Evolutionary conservation across 2,113 vertebrate species (phyloP), one percentile per base, ranked within the genome.

Genomic region (Lycocorax pyrrhopterus): DNA sequence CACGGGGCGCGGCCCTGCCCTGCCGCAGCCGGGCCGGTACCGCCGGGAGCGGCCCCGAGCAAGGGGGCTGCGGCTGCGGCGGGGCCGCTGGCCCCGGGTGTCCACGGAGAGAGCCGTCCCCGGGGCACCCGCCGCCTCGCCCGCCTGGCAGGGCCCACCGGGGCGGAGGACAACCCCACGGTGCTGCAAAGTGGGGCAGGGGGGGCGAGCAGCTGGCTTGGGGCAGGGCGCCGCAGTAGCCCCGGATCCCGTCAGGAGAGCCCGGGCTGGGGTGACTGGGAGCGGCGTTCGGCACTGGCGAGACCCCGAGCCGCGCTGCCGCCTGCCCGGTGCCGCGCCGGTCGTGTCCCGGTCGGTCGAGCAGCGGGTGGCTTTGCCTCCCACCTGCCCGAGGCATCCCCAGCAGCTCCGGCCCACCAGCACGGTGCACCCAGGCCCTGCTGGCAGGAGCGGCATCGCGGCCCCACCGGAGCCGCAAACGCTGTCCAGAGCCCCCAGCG

Each of bases 391-490:
- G 19, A 26, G 35, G 33, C 41, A 1, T 20, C 3, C 26, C 30
- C 41, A 3, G 64, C 51, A 18, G 51, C 51, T 16, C 27, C 32
- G 12, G 59, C 51, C 41, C 53, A 0, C 14, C 49, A 2, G 37
- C 55, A 1, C 7, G 26, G 25, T 18, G 13, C 47, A 0, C 13
- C 12, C 35, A 0, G 49, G 47, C 21, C 32, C 47, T 30, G 0
- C 62, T 9, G 2, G 13, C 16, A 27, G 63, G 13, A 56, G 53
- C 66, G 7, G 55, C 62, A 4, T 27, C 15, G 12, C 3, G 12
- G 58, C 68, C 76, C 58, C 35, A 0, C 22, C 30, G 14, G 33
- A 33, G 6, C 30, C 1, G 41, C 18, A 12, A 29, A 2, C 1
- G 7, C 51, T 17, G 55, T 3, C 53, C 35, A 1, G 47, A 72